phyloP scores from a whole-genome alignment of 2,888 invertebrate species.

The Patella depressa region DNA sequence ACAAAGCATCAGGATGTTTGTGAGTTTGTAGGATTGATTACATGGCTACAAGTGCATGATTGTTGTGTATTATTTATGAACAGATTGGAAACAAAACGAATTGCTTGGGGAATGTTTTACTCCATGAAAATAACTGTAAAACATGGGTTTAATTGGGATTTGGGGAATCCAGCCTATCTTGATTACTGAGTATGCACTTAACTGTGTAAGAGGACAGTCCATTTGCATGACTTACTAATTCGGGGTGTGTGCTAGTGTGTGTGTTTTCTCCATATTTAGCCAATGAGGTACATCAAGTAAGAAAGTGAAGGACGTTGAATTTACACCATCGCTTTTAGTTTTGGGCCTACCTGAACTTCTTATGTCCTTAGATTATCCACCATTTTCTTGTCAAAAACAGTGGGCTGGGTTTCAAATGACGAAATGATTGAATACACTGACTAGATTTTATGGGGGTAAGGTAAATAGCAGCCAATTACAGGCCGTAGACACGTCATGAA shows the following conservation, averaged over 20 bases:
- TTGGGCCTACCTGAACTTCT: conserved; percentile 8
- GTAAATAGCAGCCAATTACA: conserved; percentile 25
- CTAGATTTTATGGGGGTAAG: conserved; percentile 1
- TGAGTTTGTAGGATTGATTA: too few relatives aligned
- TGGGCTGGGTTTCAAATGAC: background rate
- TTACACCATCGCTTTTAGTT: background rate
- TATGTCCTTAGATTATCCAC: conserved; percentile 3
- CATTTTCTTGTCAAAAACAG: background rate
- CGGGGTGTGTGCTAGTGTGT: background rate
- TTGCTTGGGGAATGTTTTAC: too few relatives aligned
- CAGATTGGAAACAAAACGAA: too few relatives aligned
- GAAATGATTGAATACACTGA: conserved; percentile 8
- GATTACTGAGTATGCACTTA: too few relatives aligned
- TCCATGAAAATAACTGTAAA: too few relatives aligned
- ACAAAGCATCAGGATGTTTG: too few relatives aligned
- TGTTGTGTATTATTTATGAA: too few relatives aligned
- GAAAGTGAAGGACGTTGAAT: background rate
- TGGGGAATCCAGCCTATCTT: too few relatives aligned
- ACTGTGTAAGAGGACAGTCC: too few relatives aligned
- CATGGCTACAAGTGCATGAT: too few relatives aligned
- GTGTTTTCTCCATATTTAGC: conserved; percentile 7
- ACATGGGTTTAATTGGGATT: too few relatives aligned
- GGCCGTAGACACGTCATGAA: conserved; percentile 28
- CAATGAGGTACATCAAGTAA: background rate
- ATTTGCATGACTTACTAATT: background rate